Conservation (phyloP, 2,888 invertebrate genomes). For the Lymantria monacha region DNA sequence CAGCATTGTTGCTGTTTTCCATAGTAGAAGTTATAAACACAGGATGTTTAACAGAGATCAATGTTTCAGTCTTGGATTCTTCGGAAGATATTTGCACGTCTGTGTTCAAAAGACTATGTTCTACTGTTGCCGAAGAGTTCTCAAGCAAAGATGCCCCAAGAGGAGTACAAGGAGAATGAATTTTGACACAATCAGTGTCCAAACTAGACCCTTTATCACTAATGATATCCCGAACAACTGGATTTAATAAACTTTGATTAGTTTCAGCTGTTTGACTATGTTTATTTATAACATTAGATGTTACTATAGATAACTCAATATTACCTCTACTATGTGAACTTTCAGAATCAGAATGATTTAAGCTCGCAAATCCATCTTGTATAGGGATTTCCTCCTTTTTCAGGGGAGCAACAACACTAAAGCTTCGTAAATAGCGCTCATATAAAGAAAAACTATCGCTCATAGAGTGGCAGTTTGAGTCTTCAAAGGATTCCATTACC, state of each 20-base stretch:
- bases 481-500: constrained; percentile 76
- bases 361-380: constrained; percentile 38
- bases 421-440: constrained; percentile 73
- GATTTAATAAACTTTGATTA: constrained; percentile 45
- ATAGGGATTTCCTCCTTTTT: constrained; percentile 25
- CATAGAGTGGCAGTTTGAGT: constrained; percentile 73
- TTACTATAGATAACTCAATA: constrained; percentile 59
- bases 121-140: constrained; percentile 56
- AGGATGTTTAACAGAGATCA: constrained; percentile 49
- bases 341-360: constrained; percentile 47
- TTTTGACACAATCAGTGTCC: constrained; percentile 53
- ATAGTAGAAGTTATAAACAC: constrained; percentile 75
- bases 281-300: constrained; percentile 50
- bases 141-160: constrained; percentile 52
- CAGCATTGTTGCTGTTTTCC: constrained; percentile 80
- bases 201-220: constrained; percentile 48
- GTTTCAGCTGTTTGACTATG: constrained; percentile 47
- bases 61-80: constrained; percentile 54
- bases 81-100: constrained; percentile 63
- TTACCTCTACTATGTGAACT: constrained; percentile 60
- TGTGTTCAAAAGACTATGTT: constrained; percentile 53
- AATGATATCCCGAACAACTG: constrained; percentile 39
- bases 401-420: constrained; percentile 62
- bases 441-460: constrained; percentile 76
- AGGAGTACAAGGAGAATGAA: constrained; percentile 55